Base-by-base conservation (phyloP, 2,888 invertebrate species). In the Hesperia comma region DNA sequence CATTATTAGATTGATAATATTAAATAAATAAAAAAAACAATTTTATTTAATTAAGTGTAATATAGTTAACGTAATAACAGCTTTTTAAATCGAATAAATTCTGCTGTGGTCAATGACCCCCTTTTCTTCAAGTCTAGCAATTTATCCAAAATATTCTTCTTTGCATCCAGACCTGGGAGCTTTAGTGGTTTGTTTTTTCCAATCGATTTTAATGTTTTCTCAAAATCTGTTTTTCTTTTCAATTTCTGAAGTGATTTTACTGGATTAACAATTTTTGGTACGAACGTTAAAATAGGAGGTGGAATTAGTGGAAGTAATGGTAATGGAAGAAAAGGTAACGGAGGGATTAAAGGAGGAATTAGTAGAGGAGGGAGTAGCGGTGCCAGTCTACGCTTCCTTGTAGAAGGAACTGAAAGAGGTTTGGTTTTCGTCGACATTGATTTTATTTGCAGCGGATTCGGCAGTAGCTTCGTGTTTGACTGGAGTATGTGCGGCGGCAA, bases 41-140 rank as follows among this genome's bases (percentile, higher is more conserved):
- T 19, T 49, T 12, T 3, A 15, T 12, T 3, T 49, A n/a, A 6
- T 46, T 14, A 17, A 12, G 12, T 8, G 6, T 46, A 15, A 46
- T 2, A 17, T 7, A 54, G 17, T 67, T 61, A 67, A 46, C 12
- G 54, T 55, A 67, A 61, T 32, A 67, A 67, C 15, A 88, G 61
- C 66, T 80, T 86, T 67, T 78, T 85, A 70, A 87, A 84, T 51
- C 77, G 77, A 17, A 79, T 40, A 74, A 78, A 86, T 63, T 88
- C 84, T 1, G 77, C 69, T 1, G 79, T 73, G 0, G 85, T 81
- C 56, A 90, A 64, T 0, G 81, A 77, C 0, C 89, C 87, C 61
- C 74, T 78, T 15, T 68, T 80, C 64, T 78, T 85, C 43, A 90
- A 72, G 12, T 84, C 76, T 7, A 77, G 15, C 4, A 90, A 76